Base-by-base conservation (phyloP, 2,888 invertebrate species). In the Philereme vetulata region DNA sequence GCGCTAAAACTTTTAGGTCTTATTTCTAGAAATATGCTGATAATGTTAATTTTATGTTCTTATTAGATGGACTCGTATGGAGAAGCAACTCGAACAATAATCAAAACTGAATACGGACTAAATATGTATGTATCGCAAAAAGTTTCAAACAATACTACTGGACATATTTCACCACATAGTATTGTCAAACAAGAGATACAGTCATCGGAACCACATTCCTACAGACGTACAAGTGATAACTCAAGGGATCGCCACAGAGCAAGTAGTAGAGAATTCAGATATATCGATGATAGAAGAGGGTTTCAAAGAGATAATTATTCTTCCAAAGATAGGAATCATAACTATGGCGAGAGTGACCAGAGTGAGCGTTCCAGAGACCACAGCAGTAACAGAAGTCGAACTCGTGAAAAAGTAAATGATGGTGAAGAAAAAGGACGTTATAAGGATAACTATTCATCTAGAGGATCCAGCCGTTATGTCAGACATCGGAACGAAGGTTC, bases 11-110 rank as follows among this genome's bases (percentile, higher is more conserved):
- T 21, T 34, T 33, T 34, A 4, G 5, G 21, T 4, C 3, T 21
- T 5, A 45, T 45, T 45, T 6, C n/a, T 34, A 21, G 45, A 33
- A 44, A 11, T 11, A 6, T 38, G 38, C 7, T 38, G 38, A 38
- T 38, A 4, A n/a, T n/a, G 10, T 42, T 5, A 42, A 40, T 51
- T 60, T 61, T 1, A 11, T 38, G 46, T 50, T 40, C 59, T 68
- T 65, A 47, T 4, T 62, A 85, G 85, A 86, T 85, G 85, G 85
- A 84, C 48, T 50, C 79, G 11, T 80, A 77, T 60, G 65, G 75
- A 45, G 77, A 75, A 60, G 57, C 63, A 4, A 65, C 60, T 51
- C 62, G 59, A 47, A 56, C 65, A 35, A 48, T 65, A 10, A 70
- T 70, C 1, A 65, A 70, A 62, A 70, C 70, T 5, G 67, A 70